Evolutionary conservation across 2,797 vertebrate species (phyloP).

Genomic region (Danio choprae): DNA sequence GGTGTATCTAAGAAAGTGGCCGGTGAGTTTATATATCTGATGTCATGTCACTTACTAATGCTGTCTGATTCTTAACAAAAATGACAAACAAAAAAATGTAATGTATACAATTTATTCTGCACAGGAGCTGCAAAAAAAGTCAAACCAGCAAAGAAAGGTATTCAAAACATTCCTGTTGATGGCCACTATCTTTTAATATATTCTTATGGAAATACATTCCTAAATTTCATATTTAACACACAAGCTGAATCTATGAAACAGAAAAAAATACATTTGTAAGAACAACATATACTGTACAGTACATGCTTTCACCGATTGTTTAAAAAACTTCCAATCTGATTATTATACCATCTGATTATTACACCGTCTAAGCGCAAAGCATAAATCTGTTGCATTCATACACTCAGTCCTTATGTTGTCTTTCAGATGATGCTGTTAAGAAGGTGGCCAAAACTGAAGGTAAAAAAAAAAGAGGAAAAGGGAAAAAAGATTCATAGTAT

Average conservation of each 20-base stretch:
- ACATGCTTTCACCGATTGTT: no score
- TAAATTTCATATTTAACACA: not conserved
- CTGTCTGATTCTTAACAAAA: not conserved
- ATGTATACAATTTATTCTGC: not conserved
- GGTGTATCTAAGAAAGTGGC: no score
- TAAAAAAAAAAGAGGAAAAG: not conserved
- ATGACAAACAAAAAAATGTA: no score
- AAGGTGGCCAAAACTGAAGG: constrained; percentile 9
- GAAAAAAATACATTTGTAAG: not conserved
- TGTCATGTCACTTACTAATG: no score
- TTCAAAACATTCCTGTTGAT: not conserved
- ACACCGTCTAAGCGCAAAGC: not conserved
- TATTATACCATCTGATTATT: not conserved
- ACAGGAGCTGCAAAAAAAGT: constrained; percentile 13
- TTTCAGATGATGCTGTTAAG: constrained; percentile 15
- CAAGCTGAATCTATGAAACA: not conserved
- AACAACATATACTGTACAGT: not conserved
- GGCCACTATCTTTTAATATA: not conserved
- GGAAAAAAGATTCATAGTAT: no score
- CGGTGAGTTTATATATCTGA: no score
- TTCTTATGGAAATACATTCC: not conserved
- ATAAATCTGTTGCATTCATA: not conserved
- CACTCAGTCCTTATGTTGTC: not conserved
- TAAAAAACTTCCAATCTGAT: not conserved
- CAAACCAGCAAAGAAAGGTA: constrained; percentile 41